Base-by-base conservation (phyloP, 2,797 vertebrate genomes). In the Pelodytes ibericus region DNA sequence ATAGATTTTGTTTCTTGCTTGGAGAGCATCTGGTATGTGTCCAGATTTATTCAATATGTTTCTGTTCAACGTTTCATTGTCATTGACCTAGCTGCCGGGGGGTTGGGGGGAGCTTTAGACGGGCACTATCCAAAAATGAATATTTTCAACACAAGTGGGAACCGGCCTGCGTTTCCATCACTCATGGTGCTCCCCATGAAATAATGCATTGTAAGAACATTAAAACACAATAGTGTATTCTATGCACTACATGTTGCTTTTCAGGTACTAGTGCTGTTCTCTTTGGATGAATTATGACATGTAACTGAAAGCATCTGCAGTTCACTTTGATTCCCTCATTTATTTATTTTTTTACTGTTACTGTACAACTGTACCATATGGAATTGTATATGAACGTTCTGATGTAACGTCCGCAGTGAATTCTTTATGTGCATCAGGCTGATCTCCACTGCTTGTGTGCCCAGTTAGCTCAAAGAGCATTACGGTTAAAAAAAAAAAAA, bases 151-250 rank as follows among this genome's bases (percentile, higher is more conserved):
- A 49, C 1, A 22, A 69, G 24, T 20, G 9, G 39, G 15, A 29
- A 49, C 56, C 36, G 57, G 5, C 15, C 15, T 72, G n/a, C 72
- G 30, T 44, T 61, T 39, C 62, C 72, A n/a, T 72, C 57, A 53
- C 29, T 53, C 27, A 33, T 68, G 76, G 71, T 73, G 70, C 76
- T 79, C 57, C 64, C 31, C 41, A 6, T 9, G 33, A 68, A 44
- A 41, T 22, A 27, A 72, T 72, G 56, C 30, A 53, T 63, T 71
- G 3, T 66, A 29, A n/a, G 25, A 20, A 49, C 44, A 20, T 27
- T 20, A 27, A 51, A 39, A 31, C 13, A 31, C 74, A 57, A 24
- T 29, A 63, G 25, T 59, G 24, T 65, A 11, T 58, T 71, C 9
- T 18, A 20, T 60, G 61, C 56, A 66, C 24, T 59, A 26, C 30